Base-by-base conservation (phyloP, 2,888 invertebrate genomes). In the Chrysotoxum bicinctum region DNA sequence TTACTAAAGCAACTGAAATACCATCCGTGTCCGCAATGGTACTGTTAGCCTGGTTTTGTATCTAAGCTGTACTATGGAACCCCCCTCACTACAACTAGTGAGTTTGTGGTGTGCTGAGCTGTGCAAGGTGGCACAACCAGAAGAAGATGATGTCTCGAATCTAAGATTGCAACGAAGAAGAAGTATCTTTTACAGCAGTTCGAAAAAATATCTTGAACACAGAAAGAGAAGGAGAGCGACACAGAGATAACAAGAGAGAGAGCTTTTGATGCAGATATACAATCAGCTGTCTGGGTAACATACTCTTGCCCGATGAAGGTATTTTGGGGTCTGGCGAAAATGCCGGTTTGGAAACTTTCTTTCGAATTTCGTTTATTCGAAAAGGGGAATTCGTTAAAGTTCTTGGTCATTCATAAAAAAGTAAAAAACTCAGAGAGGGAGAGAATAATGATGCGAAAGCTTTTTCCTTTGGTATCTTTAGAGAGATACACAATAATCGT, bases 1-100 rank as follows among this genome's bases (percentile, higher is more conserved):
- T 85, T 77, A 85, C 85, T 85, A 73, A 81, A 85, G 69, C 85
- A 76, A 81, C 85, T 81, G 73, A 76, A 62, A 77, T 81, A 80
- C 81, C 76, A 85, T 81, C 73, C 68, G 64, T 77, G 73, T 73
- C 77, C 85, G 85, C 81, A 81, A 85, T 85, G 85, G 81, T 85
- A 85, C 85, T 85, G 81, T 85, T 85, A 85, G 54, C 81, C 77
- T 64, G 85, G 62, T 77, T 81, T 60, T 80, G 62, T 77, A 60
- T 75, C 32, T 58, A 58, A 37, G 58, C 32, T 56, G 35, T 56
- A 21, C 58, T 8, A 40, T 21, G 26, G 32, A 37, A 60, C 54
- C 82, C 83, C 68, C 64, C 75, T 19, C 32, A 74, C 70, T 37
- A 35, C n/a, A 32, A 45, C 35, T 12, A 32, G 40, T 75, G 48